phyloP scores from a whole-genome alignment of 2,888 invertebrate species.

The Diachrysia chrysitis region DNA sequence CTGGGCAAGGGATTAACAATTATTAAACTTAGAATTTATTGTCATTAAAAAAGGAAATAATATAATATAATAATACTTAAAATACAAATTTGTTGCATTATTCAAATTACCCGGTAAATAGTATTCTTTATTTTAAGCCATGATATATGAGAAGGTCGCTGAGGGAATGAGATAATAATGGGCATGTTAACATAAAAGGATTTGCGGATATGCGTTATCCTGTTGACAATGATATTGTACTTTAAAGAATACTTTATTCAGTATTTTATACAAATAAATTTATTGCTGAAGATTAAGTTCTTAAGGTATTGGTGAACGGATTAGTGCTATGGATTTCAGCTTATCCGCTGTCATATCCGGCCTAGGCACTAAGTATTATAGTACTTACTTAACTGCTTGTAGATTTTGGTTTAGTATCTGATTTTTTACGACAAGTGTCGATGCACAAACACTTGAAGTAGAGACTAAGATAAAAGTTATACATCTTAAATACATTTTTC shows the following conservation, averaged over 20 bases:
- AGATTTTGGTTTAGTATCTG: too few species aligned
- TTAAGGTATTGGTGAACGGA: slow-evolving; percentile 1
- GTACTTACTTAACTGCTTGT: too few species aligned
- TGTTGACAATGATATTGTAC: slow-evolving; percentile 28
- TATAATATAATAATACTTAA: background rate
- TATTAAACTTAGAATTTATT: too few species aligned
- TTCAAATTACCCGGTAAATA: background rate
- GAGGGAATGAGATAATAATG: slow-evolving; percentile 27
- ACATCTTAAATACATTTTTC: too few species aligned
- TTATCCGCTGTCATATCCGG: background rate
- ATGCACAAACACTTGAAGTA: too few species aligned
- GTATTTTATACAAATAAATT: slow-evolving; percentile 12
- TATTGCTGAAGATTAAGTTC: background rate
- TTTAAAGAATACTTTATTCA: slow-evolving; percentile 24
- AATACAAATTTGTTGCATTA: too few species aligned
- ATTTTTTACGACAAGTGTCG: too few species aligned
- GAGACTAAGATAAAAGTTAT: too few species aligned
- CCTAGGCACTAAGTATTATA: too few species aligned
- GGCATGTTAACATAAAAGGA: slow-evolving; percentile 40
- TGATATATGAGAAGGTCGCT: slow-evolving; percentile 11
- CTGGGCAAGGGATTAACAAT: too few species aligned
- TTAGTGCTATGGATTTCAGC: background rate
- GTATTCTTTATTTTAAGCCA: background rate
- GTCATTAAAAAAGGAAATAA: too few species aligned
- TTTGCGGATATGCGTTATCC: slow-evolving; percentile 44